phyloP scores from a whole-genome alignment of 2,797 vertebrate species.

The Apodemus agrarius region DNA sequence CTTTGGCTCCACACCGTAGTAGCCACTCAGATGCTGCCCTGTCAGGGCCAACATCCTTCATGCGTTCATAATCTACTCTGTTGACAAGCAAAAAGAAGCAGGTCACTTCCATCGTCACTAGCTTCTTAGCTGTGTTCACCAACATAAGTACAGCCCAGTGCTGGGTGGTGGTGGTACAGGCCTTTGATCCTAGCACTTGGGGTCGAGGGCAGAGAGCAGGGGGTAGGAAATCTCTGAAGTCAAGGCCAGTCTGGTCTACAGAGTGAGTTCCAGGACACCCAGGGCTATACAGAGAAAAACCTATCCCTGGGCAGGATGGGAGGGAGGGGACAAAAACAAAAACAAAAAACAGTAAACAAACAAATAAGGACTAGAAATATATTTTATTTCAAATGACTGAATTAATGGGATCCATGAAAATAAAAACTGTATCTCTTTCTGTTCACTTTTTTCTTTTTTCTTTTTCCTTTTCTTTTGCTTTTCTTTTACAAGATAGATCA shows the following conservation, averaged over 20 bases:
- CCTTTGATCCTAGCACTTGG: neutral
- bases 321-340: neutral
- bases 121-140: neutral
- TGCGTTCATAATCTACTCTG: conserved; percentile 96
- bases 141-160: neutral
- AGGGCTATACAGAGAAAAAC: neutral
- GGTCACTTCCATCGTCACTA: fast-evolving
- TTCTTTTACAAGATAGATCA: neutral
- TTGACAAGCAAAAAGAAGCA: neutral
- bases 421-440: fast-evolving
- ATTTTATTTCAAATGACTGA: conserved; percentile 23
- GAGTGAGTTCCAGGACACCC: neutral
- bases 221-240: neutral
- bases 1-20: conserved; percentile 95
- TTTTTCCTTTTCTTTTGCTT: neutral
- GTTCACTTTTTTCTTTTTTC: neutral
- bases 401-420: neutral
- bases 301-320: neutral
- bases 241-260: neutral
- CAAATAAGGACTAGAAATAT: neutral
- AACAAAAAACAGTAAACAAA: neutral
- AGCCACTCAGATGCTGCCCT: conserved; percentile 97
- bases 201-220: neutral
- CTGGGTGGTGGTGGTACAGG: neutral
- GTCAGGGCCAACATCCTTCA: conserved; percentile 93